Percentiles rank a stretch among this genome's conserved stretches.
phyloP scores from a whole-genome alignment of 2,888 invertebrate species.

The Dynastes maya region DNA sequence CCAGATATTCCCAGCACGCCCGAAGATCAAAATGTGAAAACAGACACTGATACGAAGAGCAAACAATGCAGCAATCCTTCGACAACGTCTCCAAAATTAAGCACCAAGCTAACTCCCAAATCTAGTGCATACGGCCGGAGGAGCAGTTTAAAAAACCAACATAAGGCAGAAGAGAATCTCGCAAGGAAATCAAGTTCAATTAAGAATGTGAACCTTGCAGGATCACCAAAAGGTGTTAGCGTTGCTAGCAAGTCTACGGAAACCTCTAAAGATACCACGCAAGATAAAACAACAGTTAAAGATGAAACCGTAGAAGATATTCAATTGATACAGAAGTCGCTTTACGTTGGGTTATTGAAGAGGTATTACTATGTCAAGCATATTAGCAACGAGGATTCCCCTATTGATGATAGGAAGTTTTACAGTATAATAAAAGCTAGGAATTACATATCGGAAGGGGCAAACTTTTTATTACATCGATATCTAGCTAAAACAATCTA shows the following conservation, averaged over 20 bases:
- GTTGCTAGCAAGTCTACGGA: too few relatives aligned
- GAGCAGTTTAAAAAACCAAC: too few relatives aligned
- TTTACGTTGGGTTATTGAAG: constrained; percentile 74
- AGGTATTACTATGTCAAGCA: constrained; percentile 74
- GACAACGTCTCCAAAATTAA: background rate
- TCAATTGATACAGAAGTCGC: constrained; percentile 68
- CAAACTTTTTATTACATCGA: constrained; percentile 75
- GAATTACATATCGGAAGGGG: constrained; percentile 76
- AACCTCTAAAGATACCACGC: too few relatives aligned
- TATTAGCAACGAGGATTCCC: constrained; percentile 69
- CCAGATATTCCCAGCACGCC: background rate
- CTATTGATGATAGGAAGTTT: constrained; percentile 71
- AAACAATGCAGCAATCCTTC: background rate
- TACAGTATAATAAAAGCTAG: constrained; percentile 72
- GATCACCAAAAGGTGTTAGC: too few relatives aligned
- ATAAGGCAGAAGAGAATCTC: too few relatives aligned
- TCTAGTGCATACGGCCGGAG: too few relatives aligned
- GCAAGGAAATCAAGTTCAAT: too few relatives aligned
- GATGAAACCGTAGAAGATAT: constrained; percentile 63
- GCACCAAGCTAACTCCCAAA: background rate
- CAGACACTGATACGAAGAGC: background rate
- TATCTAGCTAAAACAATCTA: constrained; percentile 74
- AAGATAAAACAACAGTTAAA: background rate
- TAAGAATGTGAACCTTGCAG: too few relatives aligned
- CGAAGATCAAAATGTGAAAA: background rate